Evolutionary conservation across 2,797 vertebrate genomes (phyloP), one percentile per base, ranked within the genome.

Genomic region (Acanthopagrus latus): DNA sequence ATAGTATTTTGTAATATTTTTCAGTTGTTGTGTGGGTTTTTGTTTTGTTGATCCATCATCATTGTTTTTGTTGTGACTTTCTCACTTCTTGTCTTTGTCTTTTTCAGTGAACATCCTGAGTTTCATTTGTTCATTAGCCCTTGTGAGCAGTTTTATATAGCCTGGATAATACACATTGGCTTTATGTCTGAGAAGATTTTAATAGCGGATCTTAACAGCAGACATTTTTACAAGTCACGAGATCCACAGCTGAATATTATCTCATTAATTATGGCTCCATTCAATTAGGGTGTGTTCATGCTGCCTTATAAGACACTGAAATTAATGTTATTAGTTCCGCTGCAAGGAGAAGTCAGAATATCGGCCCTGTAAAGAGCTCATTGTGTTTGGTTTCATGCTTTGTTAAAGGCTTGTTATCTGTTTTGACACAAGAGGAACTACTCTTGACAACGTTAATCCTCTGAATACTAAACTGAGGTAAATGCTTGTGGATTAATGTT

Each of bases 321-420:
- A 76, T 51, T 4, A 62, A 72, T 16, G 51, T 44, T 50, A 66
- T 83, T 81, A 63, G 74, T 64, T 85, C 57, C 64, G 66, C 60
- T n/a, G 56, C 38, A 21, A n/a, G 43, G 33, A 84, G 60, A 71
- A 44, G 66, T 71, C 58, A 12, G 38, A 72, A 8, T 50, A 66
- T 72, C 43, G 54, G 47, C 48, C 0, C 48, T 55, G 70, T 68
- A 63, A 58, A 58, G 21, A 25, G 29, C 62, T 63, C 74, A 46
- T 63, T 73, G 74, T 71, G 17, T 79, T 71, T 67, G 55, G 16
- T 59, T 68, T 68, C 69, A 76, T 71, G 75, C 78, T 76, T 68
- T 68, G 72, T 78, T 80, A 69, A 55, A 55, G 50, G 33, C 51
- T 62, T 16, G 65, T 27, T 13, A 13, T 71, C 50, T 67, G 71